A percentile compares a stretch with the other conserved stretches of the same genome.
phyloP scores from a whole-genome alignment of 2,888 invertebrate species.

The Mimachlamys varia region DNA sequence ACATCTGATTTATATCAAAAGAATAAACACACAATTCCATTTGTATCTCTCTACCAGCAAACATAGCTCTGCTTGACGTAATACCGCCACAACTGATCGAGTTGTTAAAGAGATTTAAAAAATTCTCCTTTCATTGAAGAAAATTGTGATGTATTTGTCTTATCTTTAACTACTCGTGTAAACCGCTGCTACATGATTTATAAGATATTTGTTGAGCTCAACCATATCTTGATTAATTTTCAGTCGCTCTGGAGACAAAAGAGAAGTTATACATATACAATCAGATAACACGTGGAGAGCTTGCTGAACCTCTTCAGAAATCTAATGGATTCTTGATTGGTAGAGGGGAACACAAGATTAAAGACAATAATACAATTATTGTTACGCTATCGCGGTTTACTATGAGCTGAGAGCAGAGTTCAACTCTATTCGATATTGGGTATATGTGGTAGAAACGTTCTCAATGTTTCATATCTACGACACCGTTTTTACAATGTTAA shows the following conservation, averaged over 20 bases:
- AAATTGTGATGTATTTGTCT: constrained; percentile 3
- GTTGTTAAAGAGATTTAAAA: constrained; percentile 5
- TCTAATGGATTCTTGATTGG: not conserved
- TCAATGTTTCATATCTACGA: no score
- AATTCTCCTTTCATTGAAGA: not conserved
- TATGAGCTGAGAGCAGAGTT: not conserved
- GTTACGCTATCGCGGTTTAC: not conserved
- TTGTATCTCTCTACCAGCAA: not conserved
- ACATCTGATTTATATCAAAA: not conserved
- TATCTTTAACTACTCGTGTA: not conserved
- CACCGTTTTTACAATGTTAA: no score
- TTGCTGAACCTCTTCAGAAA: not conserved
- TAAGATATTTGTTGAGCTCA: not conserved
- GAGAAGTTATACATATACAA: not conserved
- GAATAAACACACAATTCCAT: not conserved
- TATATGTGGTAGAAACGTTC: not conserved
- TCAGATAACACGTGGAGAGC: not conserved
- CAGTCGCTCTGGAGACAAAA: not conserved
- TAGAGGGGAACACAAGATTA: not conserved
- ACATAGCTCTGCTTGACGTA: not conserved
- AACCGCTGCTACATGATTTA: not conserved
- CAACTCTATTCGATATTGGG: not conserved
- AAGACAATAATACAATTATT: not conserved
- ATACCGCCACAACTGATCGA: not conserved
- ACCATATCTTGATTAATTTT: constrained; percentile 7